Conservation (phyloP, 1,140 invertebrate genomes). For the Drosophila mojavensis region DNA sequence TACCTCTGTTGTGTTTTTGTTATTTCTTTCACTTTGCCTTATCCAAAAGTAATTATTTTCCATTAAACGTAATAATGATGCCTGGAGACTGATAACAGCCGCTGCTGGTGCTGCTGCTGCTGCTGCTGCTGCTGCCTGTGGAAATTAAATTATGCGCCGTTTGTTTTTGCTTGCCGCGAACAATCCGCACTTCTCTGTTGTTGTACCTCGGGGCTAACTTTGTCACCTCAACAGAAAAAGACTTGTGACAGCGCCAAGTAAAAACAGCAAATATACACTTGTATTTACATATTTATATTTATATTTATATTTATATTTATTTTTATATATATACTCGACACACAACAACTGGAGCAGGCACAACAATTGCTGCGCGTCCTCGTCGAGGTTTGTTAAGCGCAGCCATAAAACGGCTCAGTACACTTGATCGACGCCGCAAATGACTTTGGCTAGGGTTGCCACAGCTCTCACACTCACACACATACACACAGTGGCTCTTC, state of each 20-base stretch:
- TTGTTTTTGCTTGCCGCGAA: constrained; percentile 51
- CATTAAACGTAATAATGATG: constrained; percentile 81
- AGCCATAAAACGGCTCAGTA: constrained; percentile 76
- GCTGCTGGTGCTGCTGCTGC: neutral
- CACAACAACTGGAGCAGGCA: constrained; percentile 24
- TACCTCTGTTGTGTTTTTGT: constrained; percentile 40
- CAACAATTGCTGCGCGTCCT: constrained; percentile 48
- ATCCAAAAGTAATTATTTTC: constrained; percentile 83
- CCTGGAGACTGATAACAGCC: constrained; percentile 62
- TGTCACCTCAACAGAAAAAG: constrained; percentile 41
- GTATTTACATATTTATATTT: constrained; percentile 3
- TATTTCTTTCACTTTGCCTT: constrained; percentile 79
- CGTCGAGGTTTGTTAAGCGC: constrained; percentile 77
- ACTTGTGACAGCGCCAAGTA: constrained; percentile 28
- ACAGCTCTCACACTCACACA: constrained; percentile 2
- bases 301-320: too few species aligned
- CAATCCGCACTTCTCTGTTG: constrained; percentile 39
- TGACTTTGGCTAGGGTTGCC: constrained; percentile 63
- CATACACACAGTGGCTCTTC: neutral
- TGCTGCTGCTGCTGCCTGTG: constrained; percentile 9
- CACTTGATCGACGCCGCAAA: constrained; percentile 78
- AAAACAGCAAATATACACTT: neutral
- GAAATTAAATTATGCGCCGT: constrained; percentile 74
- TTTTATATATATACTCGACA: constrained; percentile 15
- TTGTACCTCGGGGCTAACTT: constrained; percentile 29